A percentile compares a stretch with the other conserved stretches of the same genome.
Evolutionary conservation across 2,888 invertebrate genomes (phyloP).

Genomic region (Neuroscelio doddi): DNA sequence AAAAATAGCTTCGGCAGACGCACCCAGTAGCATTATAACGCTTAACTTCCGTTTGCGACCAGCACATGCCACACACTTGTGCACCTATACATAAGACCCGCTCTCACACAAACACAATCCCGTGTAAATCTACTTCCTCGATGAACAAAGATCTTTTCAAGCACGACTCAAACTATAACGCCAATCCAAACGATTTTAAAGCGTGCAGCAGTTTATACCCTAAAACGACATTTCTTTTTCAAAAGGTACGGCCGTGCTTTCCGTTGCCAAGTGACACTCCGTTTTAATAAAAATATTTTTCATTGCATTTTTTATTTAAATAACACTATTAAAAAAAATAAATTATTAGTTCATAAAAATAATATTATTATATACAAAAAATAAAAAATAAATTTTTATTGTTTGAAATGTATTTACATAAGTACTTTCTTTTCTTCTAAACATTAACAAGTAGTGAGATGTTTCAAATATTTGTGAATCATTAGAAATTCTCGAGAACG

Average conservation of each 20-base stretch:
- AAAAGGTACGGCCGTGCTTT: not conserved
- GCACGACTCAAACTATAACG: slow-evolving; percentile 63
- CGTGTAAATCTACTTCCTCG: slow-evolving; percentile 59
- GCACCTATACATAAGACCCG: slow-evolving; percentile 30
- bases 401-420: too few relatives aligned
- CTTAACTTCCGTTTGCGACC: slow-evolving; percentile 60
- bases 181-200: slow-evolving; percentile 52
- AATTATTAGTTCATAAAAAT: too few relatives aligned
- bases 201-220: slow-evolving; percentile 48
- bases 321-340: too few relatives aligned
- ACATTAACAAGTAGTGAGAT: too few relatives aligned
- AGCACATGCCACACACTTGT: slow-evolving; percentile 35
- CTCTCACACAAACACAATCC: slow-evolving; percentile 36
- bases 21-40: slow-evolving; percentile 65
- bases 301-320: too few relatives aligned
- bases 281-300: too few relatives aligned
- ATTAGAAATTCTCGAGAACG: too few relatives aligned
- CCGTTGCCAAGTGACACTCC: too few relatives aligned
- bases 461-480: too few relatives aligned
- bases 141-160: slow-evolving; percentile 70
- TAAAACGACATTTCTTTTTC: slow-evolving; percentile 16
- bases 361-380: too few relatives aligned
- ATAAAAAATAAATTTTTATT: too few relatives aligned
- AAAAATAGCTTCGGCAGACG: slow-evolving; percentile 66
- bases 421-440: too few relatives aligned